Evolutionary conservation across 2,113 vertebrate species (phyloP).

Genomic region (Spea multiplicata): DNA sequence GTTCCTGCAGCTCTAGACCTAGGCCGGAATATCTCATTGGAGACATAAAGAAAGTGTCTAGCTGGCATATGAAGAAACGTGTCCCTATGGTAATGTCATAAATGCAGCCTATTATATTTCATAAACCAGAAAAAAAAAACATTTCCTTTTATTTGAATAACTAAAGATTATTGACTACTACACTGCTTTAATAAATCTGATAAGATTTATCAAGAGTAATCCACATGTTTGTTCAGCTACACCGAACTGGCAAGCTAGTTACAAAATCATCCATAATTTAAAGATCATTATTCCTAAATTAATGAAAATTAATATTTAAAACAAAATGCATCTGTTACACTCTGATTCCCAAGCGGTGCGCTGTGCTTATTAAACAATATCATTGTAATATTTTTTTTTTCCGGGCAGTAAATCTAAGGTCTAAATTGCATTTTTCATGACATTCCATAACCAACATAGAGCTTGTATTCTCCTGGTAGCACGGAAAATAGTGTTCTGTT

Average conservation of each 20-base stretch:
- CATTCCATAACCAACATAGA: conserved; percentile 25
- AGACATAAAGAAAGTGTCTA: too few relatives aligned
- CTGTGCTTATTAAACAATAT: conserved; percentile 41
- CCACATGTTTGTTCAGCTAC: not conserved
- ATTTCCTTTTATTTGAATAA: too few relatives aligned
- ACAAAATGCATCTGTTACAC: conserved; percentile 46
- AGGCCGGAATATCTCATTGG: too few relatives aligned
- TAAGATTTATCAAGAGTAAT: conserved; percentile 3
- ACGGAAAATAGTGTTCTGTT: conserved; percentile 3
- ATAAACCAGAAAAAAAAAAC: too few relatives aligned
- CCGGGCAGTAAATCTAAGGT: conserved; percentile 25
- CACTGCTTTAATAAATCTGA: too few relatives aligned
- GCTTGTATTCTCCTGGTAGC: not conserved
- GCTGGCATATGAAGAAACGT: too few relatives aligned
- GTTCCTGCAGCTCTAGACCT: too few relatives aligned
- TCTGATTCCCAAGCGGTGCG: conserved; percentile 20
- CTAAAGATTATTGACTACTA: too few relatives aligned
- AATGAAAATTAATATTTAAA: conserved; percentile 41
- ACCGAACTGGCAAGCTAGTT: not conserved
- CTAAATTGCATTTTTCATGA: conserved; percentile 38
- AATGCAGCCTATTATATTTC: too few relatives aligned
- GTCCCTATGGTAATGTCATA: too few relatives aligned
- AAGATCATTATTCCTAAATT: conserved; percentile 33
- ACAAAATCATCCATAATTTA: conserved; percentile 33
- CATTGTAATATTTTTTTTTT: conserved; percentile 21